Evolutionary conservation across 2,113 vertebrate species (phyloP).

Genomic region (Aramus guarauna): DNA sequence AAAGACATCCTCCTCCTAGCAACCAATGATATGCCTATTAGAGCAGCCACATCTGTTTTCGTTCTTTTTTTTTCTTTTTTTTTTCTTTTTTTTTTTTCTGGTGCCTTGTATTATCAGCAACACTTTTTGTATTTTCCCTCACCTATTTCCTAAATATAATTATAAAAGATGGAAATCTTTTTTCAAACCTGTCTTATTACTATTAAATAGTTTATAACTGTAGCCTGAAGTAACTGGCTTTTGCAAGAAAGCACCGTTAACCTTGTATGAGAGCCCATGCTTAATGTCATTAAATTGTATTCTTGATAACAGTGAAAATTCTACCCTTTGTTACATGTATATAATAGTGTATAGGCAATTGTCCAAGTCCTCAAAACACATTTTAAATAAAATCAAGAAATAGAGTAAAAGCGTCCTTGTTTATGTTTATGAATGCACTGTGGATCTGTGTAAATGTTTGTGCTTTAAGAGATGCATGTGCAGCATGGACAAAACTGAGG

Average conservation of each 20-base stretch:
- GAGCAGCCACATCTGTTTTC: neutral
- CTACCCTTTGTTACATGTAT: neutral
- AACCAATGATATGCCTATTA: neutral
- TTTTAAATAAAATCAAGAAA: neutral
- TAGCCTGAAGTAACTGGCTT: slow-evolving; percentile 31
- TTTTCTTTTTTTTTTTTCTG: neutral
- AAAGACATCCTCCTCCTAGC: slow-evolving; percentile 31
- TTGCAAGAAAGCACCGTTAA: slow-evolving; percentile 20
- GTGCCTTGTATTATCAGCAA: neutral
- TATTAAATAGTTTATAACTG: slow-evolving; percentile 35
- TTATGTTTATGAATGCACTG: neutral
- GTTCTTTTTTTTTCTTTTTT: neutral
- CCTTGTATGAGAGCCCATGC: neutral
- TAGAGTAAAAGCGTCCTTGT: neutral
- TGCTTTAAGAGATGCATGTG: neutral
- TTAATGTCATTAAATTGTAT: slow-evolving; percentile 33
- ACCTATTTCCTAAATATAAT: slow-evolving; percentile 27
- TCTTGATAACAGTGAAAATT: neutral
- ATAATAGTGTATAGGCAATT: neutral
- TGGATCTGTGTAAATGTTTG: neutral
- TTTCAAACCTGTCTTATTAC: slow-evolving; percentile 5
- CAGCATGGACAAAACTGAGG: neutral
- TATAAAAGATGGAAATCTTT: slow-evolving; percentile 24
- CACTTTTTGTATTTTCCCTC: slow-evolving; percentile 9
- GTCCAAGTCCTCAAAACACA: neutral